Conservation (phyloP, 2,888 invertebrate species). For the Gymnosoma rotundatum region DNA sequence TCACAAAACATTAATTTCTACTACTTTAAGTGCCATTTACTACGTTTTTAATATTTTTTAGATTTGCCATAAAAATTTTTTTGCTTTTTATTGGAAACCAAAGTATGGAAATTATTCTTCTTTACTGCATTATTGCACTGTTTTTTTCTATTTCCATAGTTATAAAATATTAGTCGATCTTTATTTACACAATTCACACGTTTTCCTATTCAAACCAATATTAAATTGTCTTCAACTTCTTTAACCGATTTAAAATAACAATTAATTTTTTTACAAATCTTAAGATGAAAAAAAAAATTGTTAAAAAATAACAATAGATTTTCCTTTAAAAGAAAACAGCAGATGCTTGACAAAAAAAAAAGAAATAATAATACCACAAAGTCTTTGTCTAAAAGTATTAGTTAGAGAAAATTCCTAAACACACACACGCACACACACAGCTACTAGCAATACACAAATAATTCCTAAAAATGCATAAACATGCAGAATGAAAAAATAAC, state of each 20-base stretch:
- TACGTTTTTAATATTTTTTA: too few relatives aligned
- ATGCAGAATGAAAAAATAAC: background rate
- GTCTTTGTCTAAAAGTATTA: slow-evolving; percentile 37
- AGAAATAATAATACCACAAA: slow-evolving; percentile 32
- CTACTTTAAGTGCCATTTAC: too few relatives aligned
- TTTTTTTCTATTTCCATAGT: too few relatives aligned
- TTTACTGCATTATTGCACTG: too few relatives aligned
- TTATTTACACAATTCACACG: background rate
- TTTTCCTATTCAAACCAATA: background rate
- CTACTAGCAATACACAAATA: slow-evolving; percentile 11
- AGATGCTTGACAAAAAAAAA: slow-evolving; percentile 38
- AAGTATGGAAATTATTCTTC: too few relatives aligned
- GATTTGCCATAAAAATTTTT: too few relatives aligned
- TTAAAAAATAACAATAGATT: slow-evolving; percentile 46
- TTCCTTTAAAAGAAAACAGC: slow-evolving; percentile 42
- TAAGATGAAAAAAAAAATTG: slow-evolving; percentile 9
- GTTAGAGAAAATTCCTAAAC: slow-evolving; percentile 44
- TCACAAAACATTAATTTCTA: too few relatives aligned
- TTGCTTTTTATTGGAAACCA: too few relatives aligned
- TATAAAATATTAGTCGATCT: too few relatives aligned
- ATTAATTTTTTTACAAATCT: slow-evolving; percentile 19
- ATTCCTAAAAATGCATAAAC: slow-evolving; percentile 23
- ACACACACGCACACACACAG: background rate
- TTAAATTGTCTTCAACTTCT: slow-evolving; percentile 24
- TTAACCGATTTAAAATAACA: slow-evolving; percentile 26